Evolutionary conservation across 1,140 invertebrate genomes (phyloP).

Genomic region (Teleogryllus occipitalis): DNA sequence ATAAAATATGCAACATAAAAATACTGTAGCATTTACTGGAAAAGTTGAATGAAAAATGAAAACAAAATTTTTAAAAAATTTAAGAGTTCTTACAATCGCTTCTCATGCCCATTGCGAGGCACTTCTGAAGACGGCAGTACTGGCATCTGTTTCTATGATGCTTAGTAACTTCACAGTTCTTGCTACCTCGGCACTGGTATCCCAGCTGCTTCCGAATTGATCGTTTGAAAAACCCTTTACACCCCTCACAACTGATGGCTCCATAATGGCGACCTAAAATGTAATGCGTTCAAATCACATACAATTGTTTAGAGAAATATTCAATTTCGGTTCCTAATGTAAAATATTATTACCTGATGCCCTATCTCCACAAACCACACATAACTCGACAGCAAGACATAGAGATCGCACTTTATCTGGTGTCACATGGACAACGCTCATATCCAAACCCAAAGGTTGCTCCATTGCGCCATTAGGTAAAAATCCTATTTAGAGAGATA

Average conservation of each 20-base stretch:
- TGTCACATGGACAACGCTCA: conserved; percentile 19
- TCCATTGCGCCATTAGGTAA: conserved; percentile 13
- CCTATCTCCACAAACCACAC: conserved; percentile 89
- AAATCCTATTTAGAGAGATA: not conserved
- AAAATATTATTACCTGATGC: conserved; percentile 53
- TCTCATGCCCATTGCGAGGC: conserved; percentile 92
- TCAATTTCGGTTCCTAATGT: not conserved
- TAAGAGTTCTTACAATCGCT: conserved; percentile 83
- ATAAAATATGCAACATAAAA: too few relatives aligned
- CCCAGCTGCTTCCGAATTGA: conserved; percentile 91
- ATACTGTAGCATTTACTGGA: too few relatives aligned
- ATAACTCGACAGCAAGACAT: conserved; percentile 64
- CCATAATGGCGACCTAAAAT: conserved; percentile 78
- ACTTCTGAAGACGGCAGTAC: conserved; percentile 95
- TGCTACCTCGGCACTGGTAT: conserved; percentile 88
- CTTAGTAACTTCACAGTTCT: conserved; percentile 95
- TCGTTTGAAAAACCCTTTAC: conserved; percentile 87
- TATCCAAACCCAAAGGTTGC: conserved; percentile 18
- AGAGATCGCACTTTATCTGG: conserved; percentile 28
- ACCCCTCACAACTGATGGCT: conserved; percentile 87
- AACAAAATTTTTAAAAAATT: too few relatives aligned
- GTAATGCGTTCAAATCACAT: not conserved
- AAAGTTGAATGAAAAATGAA: not conserved
- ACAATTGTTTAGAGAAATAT: not conserved
- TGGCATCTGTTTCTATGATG: conserved; percentile 95